These are phyloP conservation scores for Enteromius fasciolatus DNA, from an alignment of 2,797 vertebrate genomes.

Conservation along the genomic window DNA sequence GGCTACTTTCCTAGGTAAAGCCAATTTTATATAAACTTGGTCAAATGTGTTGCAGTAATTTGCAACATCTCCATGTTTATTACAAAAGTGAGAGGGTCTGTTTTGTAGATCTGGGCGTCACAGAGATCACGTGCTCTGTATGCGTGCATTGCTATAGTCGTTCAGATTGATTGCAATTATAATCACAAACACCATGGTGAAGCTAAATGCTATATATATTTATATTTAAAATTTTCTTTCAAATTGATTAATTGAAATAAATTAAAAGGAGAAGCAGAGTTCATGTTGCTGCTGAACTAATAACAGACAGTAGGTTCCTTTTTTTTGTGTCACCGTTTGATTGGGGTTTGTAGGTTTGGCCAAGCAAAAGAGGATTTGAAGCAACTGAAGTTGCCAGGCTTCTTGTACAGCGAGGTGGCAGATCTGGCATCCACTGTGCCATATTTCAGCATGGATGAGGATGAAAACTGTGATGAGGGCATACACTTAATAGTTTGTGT, in stretches of 20 bases:
- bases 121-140: too few relatives aligned
- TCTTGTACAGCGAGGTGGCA: conserved; percentile 94
- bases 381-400: conserved; percentile 91
- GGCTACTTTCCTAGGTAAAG: not conserved
- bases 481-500: conserved; percentile 98
- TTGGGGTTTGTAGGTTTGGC: conserved; percentile 80
- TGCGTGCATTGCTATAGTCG: too few relatives aligned
- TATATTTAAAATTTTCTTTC: too few relatives aligned
- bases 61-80: too few relatives aligned
- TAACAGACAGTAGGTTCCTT: not conserved
- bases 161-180: too few relatives aligned
- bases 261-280: too few relatives aligned
- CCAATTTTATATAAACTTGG: not conserved
- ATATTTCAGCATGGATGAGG: conserved; percentile 95
- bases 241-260: too few relatives aligned
- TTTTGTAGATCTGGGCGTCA: too few relatives aligned
- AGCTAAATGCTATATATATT: too few relatives aligned
- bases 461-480: conserved; percentile 88
- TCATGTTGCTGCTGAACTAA: not conserved
- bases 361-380: conserved; percentile 95
- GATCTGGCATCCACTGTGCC: conserved; percentile 90
- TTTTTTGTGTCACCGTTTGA: not conserved
- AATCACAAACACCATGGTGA: too few relatives aligned
- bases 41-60: not conserved
- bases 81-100: too few relatives aligned